These are phyloP conservation scores for Catamblyrhynchus diadema DNA, from an alignment of 2,797 vertebrate genomes.

Conservation along the genomic window DNA sequence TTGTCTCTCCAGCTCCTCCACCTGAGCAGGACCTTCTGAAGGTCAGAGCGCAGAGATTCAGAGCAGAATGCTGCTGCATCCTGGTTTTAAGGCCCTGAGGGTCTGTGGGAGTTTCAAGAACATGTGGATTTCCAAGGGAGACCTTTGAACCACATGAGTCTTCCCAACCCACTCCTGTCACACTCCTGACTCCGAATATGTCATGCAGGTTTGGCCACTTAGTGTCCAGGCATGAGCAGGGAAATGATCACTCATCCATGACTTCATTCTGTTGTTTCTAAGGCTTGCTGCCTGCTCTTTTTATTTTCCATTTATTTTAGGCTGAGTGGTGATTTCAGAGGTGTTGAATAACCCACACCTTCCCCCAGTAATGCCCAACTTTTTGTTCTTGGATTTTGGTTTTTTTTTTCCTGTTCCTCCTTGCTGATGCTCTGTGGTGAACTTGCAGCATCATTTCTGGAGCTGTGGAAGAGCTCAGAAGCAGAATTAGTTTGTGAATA, in stretches of 20 bases:
- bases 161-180: background rate
- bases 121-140: background rate
- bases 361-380: background rate
- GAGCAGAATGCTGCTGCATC: background rate
- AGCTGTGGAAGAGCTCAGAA: background rate
- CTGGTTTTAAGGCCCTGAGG: slow-evolving; percentile 34
- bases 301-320: slow-evolving; percentile 23
- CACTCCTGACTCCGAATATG: background rate
- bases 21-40: background rate
- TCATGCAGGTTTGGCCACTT: slow-evolving; percentile 46
- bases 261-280: background rate
- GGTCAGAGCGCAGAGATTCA: background rate
- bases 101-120: slow-evolving; percentile 8
- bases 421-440: background rate
- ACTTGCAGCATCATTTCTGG: background rate
- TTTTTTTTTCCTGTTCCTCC: background rate
- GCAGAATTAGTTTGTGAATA: background rate
- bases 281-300: slow-evolving; percentile 1
- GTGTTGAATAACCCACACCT: background rate
- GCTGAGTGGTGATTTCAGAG: background rate
- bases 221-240: background rate
- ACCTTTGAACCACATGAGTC: background rate
- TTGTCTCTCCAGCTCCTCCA: background rate
- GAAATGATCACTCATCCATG: background rate
- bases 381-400: background rate